These are phyloP conservation scores for Gymnobelideus leadbeateri DNA, from an alignment of 2,113 vertebrate species.

Conservation along the genomic window DNA sequence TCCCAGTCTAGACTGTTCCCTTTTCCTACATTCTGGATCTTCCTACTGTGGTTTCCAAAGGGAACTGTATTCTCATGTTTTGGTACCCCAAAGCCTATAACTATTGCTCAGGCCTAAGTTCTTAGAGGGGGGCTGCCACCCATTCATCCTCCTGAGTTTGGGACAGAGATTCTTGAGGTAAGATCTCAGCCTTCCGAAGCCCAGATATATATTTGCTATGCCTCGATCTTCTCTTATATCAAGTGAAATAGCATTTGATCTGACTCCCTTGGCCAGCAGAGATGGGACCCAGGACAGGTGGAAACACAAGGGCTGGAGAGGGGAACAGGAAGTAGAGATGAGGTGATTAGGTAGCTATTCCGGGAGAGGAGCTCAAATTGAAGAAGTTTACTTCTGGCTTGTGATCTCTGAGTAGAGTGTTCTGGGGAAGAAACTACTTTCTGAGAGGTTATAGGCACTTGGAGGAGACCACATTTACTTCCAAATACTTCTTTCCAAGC, in stretches of 20 bases:
- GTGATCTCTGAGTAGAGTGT: background rate
- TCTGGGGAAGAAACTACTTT: background rate
- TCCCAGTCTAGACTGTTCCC: background rate
- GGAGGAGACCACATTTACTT: background rate
- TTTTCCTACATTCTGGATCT: background rate
- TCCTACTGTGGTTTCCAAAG: background rate
- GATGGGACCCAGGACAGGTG: background rate
- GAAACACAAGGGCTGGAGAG: background rate
- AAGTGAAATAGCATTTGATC: background rate
- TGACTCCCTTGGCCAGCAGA: background rate
- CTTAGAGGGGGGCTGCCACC: background rate
- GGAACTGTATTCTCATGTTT: background rate
- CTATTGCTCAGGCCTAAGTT: background rate
- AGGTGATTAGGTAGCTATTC: background rate
- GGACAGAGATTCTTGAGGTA: background rate
- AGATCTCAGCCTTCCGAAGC: background rate
- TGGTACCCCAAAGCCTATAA: background rate
- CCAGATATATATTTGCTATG: background rate
- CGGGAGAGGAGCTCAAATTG: background rate
- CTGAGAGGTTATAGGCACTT: background rate
- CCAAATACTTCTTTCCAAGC: background rate
- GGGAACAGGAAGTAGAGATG: background rate
- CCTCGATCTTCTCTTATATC: background rate
- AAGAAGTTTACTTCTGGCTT: background rate
- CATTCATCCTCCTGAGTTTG: background rate